phyloP scores from a whole-genome alignment of 2,113 vertebrate genomes.

The Chlorodrepanis virens region DNA sequence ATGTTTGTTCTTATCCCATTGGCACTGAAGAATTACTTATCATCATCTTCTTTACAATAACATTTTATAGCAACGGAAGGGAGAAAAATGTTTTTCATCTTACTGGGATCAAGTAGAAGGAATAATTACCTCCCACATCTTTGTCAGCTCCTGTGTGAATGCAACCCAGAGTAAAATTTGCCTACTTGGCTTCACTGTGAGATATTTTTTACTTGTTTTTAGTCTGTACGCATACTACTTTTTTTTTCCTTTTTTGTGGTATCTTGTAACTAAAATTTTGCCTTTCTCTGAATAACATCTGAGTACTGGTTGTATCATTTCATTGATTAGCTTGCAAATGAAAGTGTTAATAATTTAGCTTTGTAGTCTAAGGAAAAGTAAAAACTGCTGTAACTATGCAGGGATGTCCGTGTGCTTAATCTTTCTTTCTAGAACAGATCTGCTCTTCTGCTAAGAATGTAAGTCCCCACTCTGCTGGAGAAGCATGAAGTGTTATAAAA shows the following conservation, averaged over 20 bases:
- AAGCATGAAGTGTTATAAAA: background rate
- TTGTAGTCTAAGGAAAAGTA: background rate
- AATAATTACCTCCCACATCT: slow-evolving; percentile 9
- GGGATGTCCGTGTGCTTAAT: background rate
- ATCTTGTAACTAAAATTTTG: background rate
- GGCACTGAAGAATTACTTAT: background rate
- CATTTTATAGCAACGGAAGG: background rate
- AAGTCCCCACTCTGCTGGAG: background rate
- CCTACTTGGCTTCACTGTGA: background rate
- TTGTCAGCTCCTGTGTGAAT: background rate
- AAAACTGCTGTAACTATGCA: background rate
- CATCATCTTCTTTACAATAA: background rate
- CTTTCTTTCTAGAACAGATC: background rate
- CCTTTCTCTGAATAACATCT: background rate
- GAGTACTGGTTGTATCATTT: background rate
- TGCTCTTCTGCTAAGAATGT: background rate
- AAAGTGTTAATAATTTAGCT: background rate
- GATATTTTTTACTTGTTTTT: background rate
- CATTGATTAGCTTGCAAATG: background rate
- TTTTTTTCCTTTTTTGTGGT: background rate
- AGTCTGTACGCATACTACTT: background rate
- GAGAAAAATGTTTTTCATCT: background rate
- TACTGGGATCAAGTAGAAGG: background rate
- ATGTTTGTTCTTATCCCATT: background rate
- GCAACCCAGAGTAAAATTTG: background rate